phyloP scores from a whole-genome alignment of 2,113 vertebrate species.

The Nestor notabilis region DNA sequence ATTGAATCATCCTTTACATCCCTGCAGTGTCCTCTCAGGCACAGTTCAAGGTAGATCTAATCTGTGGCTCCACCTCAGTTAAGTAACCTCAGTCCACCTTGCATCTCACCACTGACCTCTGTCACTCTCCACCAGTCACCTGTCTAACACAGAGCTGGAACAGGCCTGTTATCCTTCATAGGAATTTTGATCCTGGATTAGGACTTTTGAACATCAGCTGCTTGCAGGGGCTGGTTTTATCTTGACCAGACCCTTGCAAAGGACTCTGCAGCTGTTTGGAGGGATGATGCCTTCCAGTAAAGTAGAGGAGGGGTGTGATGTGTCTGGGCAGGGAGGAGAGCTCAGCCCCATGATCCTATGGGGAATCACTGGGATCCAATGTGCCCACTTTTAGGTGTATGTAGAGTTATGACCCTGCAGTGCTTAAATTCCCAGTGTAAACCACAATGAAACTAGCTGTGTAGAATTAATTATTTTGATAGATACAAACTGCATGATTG shows the following conservation, averaged over 20 bases:
- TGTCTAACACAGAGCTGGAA: background rate
- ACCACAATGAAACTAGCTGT: background rate
- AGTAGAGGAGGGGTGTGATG: background rate
- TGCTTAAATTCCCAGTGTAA: background rate
- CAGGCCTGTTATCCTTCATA: background rate
- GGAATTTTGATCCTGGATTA: background rate
- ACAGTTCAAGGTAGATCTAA: background rate
- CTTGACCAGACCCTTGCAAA: background rate
- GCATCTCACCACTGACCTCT: background rate
- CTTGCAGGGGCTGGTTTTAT: background rate
- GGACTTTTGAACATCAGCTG: background rate
- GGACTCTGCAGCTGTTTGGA: background rate
- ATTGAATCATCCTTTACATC: fast-evolving
- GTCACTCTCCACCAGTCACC: background rate
- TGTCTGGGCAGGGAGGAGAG: background rate
- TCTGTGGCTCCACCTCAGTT: background rate
- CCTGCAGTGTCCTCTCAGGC: background rate
- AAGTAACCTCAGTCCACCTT: background rate
- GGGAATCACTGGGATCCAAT: background rate
- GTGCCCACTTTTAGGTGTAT: background rate
- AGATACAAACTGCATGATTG: fast-evolving
- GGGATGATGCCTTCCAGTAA: fast-evolving
- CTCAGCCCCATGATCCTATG: background rate
- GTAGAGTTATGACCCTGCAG: background rate
- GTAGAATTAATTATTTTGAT: background rate